These are phyloP conservation scores for Palloptera scutellata DNA, from an alignment of 2,888 invertebrate genomes.

Conservation along the genomic window DNA sequence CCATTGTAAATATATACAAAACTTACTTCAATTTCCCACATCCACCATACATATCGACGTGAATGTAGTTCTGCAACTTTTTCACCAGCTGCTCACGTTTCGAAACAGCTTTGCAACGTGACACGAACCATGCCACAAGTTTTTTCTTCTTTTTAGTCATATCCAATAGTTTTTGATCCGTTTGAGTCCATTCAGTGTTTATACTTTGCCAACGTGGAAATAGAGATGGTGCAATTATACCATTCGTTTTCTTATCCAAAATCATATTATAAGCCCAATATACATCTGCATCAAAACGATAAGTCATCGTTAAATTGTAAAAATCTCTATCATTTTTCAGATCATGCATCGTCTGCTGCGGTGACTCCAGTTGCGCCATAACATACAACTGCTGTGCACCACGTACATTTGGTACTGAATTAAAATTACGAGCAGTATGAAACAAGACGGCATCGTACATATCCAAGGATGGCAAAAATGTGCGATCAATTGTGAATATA, in stretches of 20 bases:
- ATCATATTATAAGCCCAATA: slow-evolving; percentile 62
- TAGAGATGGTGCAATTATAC: slow-evolving; percentile 49
- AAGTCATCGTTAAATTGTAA: slow-evolving; percentile 69
- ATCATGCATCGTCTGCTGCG: slow-evolving; percentile 56
- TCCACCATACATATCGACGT: slow-evolving; percentile 70
- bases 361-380: slow-evolving; percentile 65
- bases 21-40: slow-evolving; percentile 66
- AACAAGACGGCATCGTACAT: slow-evolving; percentile 67
- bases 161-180: neutral
- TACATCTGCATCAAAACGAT: slow-evolving; percentile 66
- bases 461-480: slow-evolving; percentile 50
- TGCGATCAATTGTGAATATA: slow-evolving; percentile 60
- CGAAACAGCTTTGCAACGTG: slow-evolving; percentile 65
- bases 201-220: slow-evolving; percentile 47
- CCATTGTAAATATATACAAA: too few relatives aligned
- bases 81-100: slow-evolving; percentile 61
- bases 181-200: neutral
- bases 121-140: slow-evolving; percentile 69
- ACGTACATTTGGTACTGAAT: slow-evolving; percentile 57
- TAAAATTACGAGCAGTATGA: slow-evolving; percentile 62
- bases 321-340: slow-evolving; percentile 58
- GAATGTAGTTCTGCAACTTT: slow-evolving; percentile 67
- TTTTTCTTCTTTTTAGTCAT: slow-evolving; percentile 58
- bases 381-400: slow-evolving; percentile 64
- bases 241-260: slow-evolving; percentile 45